These are phyloP conservation scores for Aurelia coerulea DNA, from an alignment of 30 jellyfish, hydroid and myxozoan species.

Conservation along the genomic window DNA sequence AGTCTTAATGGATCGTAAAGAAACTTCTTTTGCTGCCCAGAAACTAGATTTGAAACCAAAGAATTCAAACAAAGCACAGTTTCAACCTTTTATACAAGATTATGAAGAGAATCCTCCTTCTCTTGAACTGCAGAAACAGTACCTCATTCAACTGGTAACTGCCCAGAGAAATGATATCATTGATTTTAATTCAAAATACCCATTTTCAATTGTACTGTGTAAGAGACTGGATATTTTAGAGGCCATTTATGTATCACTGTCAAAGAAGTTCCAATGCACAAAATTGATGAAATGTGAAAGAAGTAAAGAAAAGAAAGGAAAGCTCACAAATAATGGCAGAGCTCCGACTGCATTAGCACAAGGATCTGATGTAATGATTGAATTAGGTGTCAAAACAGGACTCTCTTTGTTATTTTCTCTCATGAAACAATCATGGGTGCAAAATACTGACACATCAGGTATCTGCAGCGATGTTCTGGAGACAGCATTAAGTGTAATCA, in stretches of 20 bases:
- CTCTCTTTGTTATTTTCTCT: slow-evolving; percentile 79
- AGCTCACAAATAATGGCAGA: slow-evolving; percentile 3
- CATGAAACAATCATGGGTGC: slow-evolving; percentile 83
- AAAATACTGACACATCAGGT: slow-evolving; percentile 41
- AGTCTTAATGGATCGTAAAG: slow-evolving; percentile 41
- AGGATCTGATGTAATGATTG: slow-evolving; percentile 75
- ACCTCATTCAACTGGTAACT: slow-evolving; percentile 31
- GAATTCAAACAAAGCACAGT: background rate
- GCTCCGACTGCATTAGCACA: slow-evolving; percentile 2
- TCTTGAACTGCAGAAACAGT: slow-evolving; percentile 21
- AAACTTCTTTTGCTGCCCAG: slow-evolving; percentile 14
- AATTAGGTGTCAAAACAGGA: slow-evolving; percentile 87
- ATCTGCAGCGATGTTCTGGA: slow-evolving; percentile 78
- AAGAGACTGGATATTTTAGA: slow-evolving; percentile 59
- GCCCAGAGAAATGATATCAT: slow-evolving; percentile 24
- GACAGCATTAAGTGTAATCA: slow-evolving; percentile 62
- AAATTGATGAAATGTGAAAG: slow-evolving; percentile 10
- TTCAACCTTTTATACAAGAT: slow-evolving; percentile 51
- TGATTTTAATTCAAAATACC: slow-evolving; percentile 54
- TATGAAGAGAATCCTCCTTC: slow-evolving; percentile 78
- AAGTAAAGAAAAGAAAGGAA: slow-evolving; percentile 12
- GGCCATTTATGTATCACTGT: slow-evolving; percentile 48
- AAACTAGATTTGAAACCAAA: background rate
- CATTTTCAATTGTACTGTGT: slow-evolving; percentile 65
- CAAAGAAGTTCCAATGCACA: slow-evolving; percentile 58